Base-by-base conservation (phyloP, 2,888 invertebrate species). In the Rhagonycha lutea region DNA sequence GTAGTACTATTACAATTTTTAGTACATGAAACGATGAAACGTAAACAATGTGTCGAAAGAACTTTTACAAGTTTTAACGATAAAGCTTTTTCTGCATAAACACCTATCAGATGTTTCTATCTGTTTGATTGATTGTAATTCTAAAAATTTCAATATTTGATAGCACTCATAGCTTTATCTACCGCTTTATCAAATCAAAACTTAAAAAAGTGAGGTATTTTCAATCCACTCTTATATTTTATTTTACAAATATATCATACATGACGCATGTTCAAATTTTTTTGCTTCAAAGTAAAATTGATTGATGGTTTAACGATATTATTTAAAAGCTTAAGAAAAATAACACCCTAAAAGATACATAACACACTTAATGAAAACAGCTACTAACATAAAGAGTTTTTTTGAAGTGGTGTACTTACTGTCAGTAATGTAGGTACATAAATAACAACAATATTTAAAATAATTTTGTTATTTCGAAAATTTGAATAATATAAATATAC, bases 171-270 rank as follows among this genome's bases (percentile, higher is more conserved):
- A 65, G 29, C 61, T 62, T 75, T 75, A 75, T 75, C 75, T 67
- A n/a, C 24, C 63, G 62, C 61, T 75, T 69, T 23, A 76, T 76
- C 69, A 69, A 69, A 69, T 63, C 63, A 75, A 72, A 61, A 75
- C 24, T 23, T 14, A 28, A 11, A 32, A 26, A 32, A 71, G 47
- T 24, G 60, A 60, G 61, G n/a, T 47, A 23, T 47, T n/a, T 23
- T 60, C 14, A 69, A 14, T 14, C 8, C n/a, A 29, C 5, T 24
- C 9, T 0, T 32, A 32, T n/a, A n/a, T n/a, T 12, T 47, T 47
- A 47, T n/a, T 47, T 47, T n/a, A 47, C 47, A 47, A 47, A 47
- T 47, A n/a, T 2, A 2, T 8, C 7, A 7, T 47, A 4, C 12
- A n/a, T 12, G 32, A 5, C 12, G 2, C 7, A 47, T 47, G n/a